Evolutionary conservation across 2,113 vertebrate species (phyloP).

Genomic region (Callionymus lyra): DNA sequence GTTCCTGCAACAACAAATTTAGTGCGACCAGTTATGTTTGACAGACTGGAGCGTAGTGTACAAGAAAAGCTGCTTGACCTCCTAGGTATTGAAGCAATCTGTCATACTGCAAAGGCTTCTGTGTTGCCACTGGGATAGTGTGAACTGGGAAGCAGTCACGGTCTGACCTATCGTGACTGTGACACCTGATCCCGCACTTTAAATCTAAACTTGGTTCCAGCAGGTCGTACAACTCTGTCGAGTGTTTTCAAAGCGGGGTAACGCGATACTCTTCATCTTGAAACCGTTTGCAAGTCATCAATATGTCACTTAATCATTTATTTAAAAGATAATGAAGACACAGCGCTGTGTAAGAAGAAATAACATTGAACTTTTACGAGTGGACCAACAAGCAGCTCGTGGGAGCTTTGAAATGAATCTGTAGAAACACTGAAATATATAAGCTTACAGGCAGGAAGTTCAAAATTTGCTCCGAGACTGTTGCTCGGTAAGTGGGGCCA

Average conservation of each 20-base stretch:
- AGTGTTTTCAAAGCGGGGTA: constrained; percentile 1
- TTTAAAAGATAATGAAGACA: background rate
- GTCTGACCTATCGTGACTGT: constrained; percentile 5
- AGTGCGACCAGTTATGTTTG: constrained; percentile 30
- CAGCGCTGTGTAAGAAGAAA: background rate
- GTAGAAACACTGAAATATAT: too few species aligned
- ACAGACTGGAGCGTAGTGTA: constrained; percentile 27
- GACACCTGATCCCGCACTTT: constrained; percentile 32
- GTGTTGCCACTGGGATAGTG: constrained; percentile 35
- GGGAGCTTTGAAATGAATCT: too few species aligned
- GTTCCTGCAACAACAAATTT: constrained; percentile 12
- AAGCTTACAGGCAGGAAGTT: too few species aligned
- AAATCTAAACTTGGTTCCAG: constrained; percentile 39
- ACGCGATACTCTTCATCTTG: constrained; percentile 11
- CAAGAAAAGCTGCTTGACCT: constrained; percentile 41
- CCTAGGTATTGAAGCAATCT: constrained; percentile 39
- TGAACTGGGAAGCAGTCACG: constrained; percentile 32
- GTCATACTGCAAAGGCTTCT: constrained; percentile 35
- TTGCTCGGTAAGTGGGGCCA: too few species aligned
- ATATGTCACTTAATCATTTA: constrained; percentile 1
- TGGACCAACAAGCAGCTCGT: too few species aligned
- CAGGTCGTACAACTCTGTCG: constrained; percentile 1
- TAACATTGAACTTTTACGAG: background rate
- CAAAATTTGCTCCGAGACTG: too few species aligned
- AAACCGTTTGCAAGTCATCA: background rate